These are phyloP conservation scores for Idaea aversata DNA, from an alignment of 2,888 invertebrate genomes.

Conservation along the genomic window DNA sequence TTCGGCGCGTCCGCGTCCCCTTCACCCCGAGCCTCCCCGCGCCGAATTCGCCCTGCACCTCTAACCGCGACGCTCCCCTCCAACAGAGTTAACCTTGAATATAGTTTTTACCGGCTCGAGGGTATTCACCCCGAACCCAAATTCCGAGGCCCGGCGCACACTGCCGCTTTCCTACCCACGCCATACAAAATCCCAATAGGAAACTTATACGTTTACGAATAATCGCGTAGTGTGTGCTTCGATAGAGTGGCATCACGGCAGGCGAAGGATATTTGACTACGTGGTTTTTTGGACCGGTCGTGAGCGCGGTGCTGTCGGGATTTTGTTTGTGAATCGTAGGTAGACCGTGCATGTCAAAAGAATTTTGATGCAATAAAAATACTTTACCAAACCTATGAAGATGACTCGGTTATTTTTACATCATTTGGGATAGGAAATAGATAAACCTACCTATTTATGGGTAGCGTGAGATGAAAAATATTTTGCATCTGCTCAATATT, in stretches of 20 bases:
- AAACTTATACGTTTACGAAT: slow-evolving; percentile 34
- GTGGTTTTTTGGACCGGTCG: slow-evolving; percentile 69
- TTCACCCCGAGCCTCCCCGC: slow-evolving; percentile 40
- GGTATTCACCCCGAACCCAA: slow-evolving; percentile 80
- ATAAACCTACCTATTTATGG: too few species aligned
- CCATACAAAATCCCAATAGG: slow-evolving; percentile 52
- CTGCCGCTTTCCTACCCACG: slow-evolving; percentile 48
- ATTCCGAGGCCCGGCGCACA: slow-evolving; percentile 71
- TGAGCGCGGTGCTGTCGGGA: slow-evolving; percentile 59
- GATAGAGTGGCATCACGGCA: slow-evolving; percentile 61
- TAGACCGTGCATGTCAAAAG: slow-evolving; percentile 41
- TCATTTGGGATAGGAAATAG: slow-evolving; percentile 10
- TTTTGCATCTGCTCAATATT: too few species aligned
- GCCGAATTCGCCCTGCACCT: slow-evolving; percentile 73
- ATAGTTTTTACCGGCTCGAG: slow-evolving; percentile 79
- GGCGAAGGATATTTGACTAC: slow-evolving; percentile 76
- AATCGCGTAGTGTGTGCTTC: slow-evolving; percentile 54
- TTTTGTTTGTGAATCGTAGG: slow-evolving; percentile 62
- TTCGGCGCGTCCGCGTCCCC: slow-evolving; percentile 71
- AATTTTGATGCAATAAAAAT: slow-evolving; percentile 56
- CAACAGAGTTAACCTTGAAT: slow-evolving; percentile 77
- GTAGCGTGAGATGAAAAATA: too few species aligned
- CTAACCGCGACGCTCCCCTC: slow-evolving; percentile 73
- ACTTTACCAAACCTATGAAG: slow-evolving; percentile 40
- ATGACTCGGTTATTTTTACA: slow-evolving; percentile 28